These are phyloP conservation scores for Paragorgia papillata DNA, from an alignment of 92 coral and sea anemone species.

Conservation along the genomic window DNA sequence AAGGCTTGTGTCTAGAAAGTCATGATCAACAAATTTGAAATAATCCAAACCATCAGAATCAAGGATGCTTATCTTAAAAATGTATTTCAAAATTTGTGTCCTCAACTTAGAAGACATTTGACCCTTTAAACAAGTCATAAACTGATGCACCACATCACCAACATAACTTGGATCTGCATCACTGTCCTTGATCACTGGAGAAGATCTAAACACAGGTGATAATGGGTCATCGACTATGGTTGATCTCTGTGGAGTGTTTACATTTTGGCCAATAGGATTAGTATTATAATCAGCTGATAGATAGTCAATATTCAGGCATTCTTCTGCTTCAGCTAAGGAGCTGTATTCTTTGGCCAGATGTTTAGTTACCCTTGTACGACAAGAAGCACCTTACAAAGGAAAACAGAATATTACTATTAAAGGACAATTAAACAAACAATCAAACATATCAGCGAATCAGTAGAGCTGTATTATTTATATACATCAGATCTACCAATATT, in stretches of 20 bases:
- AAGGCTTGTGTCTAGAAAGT: slow-evolving; percentile 46
- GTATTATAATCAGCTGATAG: not conserved
- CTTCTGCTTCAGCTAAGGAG: slow-evolving; percentile 29
- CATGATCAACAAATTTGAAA: slow-evolving; percentile 43
- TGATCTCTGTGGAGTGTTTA: slow-evolving; percentile 23
- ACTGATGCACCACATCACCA: slow-evolving; percentile 4
- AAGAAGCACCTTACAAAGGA: slow-evolving; percentile 47
- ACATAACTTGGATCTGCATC: not conserved
- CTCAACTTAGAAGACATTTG: not conserved
- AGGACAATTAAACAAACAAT: no score
- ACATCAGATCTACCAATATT: not conserved
- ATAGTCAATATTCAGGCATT: slow-evolving; percentile 3
- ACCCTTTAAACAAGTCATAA: not conserved
- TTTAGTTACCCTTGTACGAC: no score
- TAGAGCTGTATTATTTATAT: not conserved
- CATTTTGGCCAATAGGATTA: not conserved
- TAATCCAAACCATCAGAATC: slow-evolving; percentile 44
- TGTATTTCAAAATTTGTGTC: not conserved
- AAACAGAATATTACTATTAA: not conserved
- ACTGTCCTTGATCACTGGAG: slow-evolving; percentile 4
- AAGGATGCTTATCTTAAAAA: not conserved
- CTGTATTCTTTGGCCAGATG: slow-evolving; percentile 10
- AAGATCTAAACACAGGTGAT: slow-evolving; percentile 26
- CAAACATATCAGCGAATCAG: no score
- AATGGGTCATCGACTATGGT: slow-evolving; percentile 5